Evolutionary conservation across 2,113 vertebrate genomes (phyloP), one percentile per base, ranked within the genome.

Genomic region (Vidua chalybeata): DNA sequence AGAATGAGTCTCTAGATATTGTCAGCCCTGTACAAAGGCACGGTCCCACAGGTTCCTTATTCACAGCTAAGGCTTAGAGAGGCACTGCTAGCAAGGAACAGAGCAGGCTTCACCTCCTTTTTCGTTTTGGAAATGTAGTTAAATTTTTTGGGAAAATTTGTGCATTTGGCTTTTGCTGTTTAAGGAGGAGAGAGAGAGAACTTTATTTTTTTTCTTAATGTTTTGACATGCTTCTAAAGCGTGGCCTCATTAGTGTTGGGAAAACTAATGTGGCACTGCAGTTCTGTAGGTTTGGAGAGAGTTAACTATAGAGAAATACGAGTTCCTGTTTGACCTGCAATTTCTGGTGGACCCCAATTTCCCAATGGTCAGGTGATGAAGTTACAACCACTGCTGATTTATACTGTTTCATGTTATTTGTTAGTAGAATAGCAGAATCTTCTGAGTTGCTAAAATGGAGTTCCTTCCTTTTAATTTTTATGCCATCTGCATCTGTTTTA

Each of bases 361-460:
- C 66, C n/a, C 0, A 0, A 4, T 17, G 30, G 41, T 51, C 71
- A 68, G 33, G 41, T 54, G 67, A 68, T 5, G 10, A 62, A 51
- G 33, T n/a, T 59, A 33, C 39, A 84, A 35, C 13, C 3, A 6
- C 51, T 89, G 71, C 48, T 16, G 1, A 10, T 87, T 84, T 84
- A 20, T 45, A 24, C 20, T 15, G 17, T 81, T 88, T 37, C 5
- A 5, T 74, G 37, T 66, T 76, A 54, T 23, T 85, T 69, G 8
- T 89, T 64, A 54, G 30, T 30, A 91, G 52, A 84, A 54, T 64
- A 54, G 30, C 26, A 91, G 52, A 84, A 54, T 72, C 28, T 67
- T 67, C 33, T 22, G 23, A 55, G 18, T 26, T 76, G 35, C 21
- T 62, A 22, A 79, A 82, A 46, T 73, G 15, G 58, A 30, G 4